Percentiles rank a stretch among this genome's conserved stretches.
phyloP scores from a whole-genome alignment of 2,888 invertebrate genomes.

The Aplocera efformata region DNA sequence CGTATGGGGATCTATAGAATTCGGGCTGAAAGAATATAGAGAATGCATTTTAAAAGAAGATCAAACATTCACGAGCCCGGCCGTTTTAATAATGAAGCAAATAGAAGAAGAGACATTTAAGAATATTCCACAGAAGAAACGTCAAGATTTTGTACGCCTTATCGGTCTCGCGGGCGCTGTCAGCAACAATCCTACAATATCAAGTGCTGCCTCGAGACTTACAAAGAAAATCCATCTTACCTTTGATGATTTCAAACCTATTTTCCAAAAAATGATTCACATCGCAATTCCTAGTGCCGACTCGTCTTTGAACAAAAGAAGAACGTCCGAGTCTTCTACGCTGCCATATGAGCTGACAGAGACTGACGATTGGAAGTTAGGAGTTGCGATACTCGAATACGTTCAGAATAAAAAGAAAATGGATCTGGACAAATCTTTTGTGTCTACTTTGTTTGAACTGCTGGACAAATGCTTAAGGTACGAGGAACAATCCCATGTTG shows the following conservation, averaged over 20 bases:
- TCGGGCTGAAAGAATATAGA: constrained; percentile 75
- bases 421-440: constrained; percentile 81
- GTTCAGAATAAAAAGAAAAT: constrained; percentile 93
- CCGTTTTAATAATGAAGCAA: constrained; percentile 78
- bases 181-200: constrained; percentile 81
- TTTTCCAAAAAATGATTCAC: constrained; percentile 82
- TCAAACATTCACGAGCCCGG: constrained; percentile 55
- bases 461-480: constrained; percentile 88
- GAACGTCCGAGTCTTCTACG: constrained; percentile 56
- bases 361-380: constrained; percentile 87
- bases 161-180: constrained; percentile 79
- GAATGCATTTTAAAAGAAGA: constrained; percentile 61
- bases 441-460: constrained; percentile 89
- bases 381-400: constrained; percentile 89
- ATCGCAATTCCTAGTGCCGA: constrained; percentile 58
- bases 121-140: constrained; percentile 64
- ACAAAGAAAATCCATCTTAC: constrained; percentile 85
- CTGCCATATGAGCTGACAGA: constrained; percentile 83
- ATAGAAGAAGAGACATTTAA: constrained; percentile 79
- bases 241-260: constrained; percentile 79
- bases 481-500: constrained; percentile 90
- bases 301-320: constrained; percentile 67
- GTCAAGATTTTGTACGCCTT: constrained; percentile 71
- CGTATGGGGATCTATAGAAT: constrained; percentile 81
- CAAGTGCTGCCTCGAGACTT: constrained; percentile 81